phyloP scores from a whole-genome alignment of 2,797 vertebrate genomes.

The Bovichtus variegatus region DNA sequence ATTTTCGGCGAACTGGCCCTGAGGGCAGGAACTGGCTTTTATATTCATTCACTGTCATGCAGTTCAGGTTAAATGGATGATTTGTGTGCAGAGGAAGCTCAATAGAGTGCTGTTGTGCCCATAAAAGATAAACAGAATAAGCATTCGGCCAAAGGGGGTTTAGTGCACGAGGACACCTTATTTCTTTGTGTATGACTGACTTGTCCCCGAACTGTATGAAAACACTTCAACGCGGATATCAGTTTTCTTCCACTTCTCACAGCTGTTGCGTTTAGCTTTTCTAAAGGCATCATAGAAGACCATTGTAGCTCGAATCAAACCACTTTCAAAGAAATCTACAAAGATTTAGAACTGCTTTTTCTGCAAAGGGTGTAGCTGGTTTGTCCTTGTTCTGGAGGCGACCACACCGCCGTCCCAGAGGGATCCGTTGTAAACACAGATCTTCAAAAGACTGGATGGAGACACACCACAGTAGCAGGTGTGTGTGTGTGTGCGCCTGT shows the following conservation, averaged over 20 bases:
- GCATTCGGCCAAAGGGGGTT: not conserved
- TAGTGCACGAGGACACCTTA: not conserved
- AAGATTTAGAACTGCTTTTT: not conserved
- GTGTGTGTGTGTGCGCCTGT: slow-evolving; percentile 21
- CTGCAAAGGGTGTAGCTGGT: not conserved
- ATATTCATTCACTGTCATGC: slow-evolving; percentile 36
- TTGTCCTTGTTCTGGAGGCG: slow-evolving; percentile 10
- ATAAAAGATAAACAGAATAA: slow-evolving; percentile 22
- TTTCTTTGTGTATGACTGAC: not conserved
- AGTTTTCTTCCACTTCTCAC: not conserved
- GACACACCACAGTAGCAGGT: slow-evolving; percentile 31
- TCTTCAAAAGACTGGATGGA: slow-evolving; percentile 38
- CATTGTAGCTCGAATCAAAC: not conserved
- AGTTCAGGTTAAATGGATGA: slow-evolving; percentile 24
- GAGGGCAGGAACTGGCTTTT: slow-evolving; percentile 63
- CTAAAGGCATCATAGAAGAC: not conserved
- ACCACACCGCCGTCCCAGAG: not conserved
- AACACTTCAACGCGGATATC: not conserved
- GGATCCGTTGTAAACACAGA: slow-evolving; percentile 24
- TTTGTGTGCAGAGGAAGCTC: slow-evolving; percentile 16
- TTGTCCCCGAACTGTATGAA: not conserved
- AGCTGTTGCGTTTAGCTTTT: not conserved
- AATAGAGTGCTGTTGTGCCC: not conserved
- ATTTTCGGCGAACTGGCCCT: slow-evolving; percentile 54
- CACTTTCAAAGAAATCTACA: slow-evolving; percentile 10